Base-by-base conservation (phyloP, 2,113 vertebrate species). In the Laticauda laticaudata region DNA sequence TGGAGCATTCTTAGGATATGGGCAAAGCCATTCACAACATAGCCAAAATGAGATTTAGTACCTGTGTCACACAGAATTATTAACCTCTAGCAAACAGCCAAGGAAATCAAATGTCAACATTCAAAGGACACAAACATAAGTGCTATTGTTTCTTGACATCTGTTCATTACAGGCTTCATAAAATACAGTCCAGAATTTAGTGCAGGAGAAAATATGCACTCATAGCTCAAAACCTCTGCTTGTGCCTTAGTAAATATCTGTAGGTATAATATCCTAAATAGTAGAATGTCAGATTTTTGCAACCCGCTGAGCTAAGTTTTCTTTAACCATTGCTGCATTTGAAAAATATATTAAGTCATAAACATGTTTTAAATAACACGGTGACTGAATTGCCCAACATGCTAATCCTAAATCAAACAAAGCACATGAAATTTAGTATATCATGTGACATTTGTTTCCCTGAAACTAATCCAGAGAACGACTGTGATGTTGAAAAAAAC, bases 71-170 rank as follows among this genome's bases (percentile, higher is more conserved):
- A 92, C 51, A 94, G 95, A 96, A 96, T 95, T 94, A 97, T 96
- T 96, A 97, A 95, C 94, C 94, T 88, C 95, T 85, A 92, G 91
- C 87, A 97, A 97, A 97, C 94, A 96, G 88, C 86, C 88, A 88
- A 90, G 69, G 89, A 92, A 96, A 94, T 91, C 61, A 96, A 93
- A 96, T 94, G 95, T 95, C 95, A 94, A 0, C 89, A 93, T 95
- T 95, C 91, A 93, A 92, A 94, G 94, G 96, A 96, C 89, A 56
- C 94, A 96, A 95, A 94, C n/a, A 95, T 92, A 94, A 96, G 56
- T 24, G 59, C n/a, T 87, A 43, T 89, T 61, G 91, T 93, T 95
- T 96, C 88, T 92, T 90, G 95, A 89, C 90, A 56, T 43, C 88
- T 91, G 39, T 86, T 86, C 90, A 93, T 90, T 86, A 93, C 61